Conservation (phyloP, 2,888 invertebrate genomes). For the Microctonus brassicae region DNA sequence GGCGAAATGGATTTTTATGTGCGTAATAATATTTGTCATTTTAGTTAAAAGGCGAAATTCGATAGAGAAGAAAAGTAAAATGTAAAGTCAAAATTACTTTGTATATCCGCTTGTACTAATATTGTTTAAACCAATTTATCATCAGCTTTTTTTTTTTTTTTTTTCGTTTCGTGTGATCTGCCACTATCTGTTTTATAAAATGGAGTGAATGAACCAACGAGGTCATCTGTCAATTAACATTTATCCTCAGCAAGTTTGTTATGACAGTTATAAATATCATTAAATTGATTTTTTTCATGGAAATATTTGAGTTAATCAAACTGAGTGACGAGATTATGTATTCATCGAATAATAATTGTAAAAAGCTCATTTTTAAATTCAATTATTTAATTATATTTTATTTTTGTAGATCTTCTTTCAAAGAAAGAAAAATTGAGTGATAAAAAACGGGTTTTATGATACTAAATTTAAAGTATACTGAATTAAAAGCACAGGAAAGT, state of each 20-base stretch:
- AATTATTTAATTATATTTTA: background rate
- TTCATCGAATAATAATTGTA: background rate
- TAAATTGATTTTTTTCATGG: background rate
- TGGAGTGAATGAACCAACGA: slow-evolving; percentile 9
- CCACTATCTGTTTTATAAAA: slow-evolving; percentile 18
- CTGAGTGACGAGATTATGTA: background rate
- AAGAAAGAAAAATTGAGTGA: too few relatives aligned
- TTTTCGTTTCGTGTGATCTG: background rate
- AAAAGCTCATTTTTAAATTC: background rate
- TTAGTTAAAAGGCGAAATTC: background rate
- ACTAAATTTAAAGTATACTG: too few relatives aligned
- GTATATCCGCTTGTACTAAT: background rate
- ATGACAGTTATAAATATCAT: background rate
- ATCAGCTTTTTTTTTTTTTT: background rate
- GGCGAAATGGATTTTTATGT: too few relatives aligned
- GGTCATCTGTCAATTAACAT: slow-evolving; percentile 29
- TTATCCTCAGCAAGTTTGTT: background rate
- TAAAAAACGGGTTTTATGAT: too few relatives aligned
- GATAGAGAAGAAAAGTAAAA: slow-evolving; percentile 1
- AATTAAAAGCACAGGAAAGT: too few relatives aligned
- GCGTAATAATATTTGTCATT: too few relatives aligned
- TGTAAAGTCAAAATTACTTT: slow-evolving; percentile 16
- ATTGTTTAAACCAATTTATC: background rate
- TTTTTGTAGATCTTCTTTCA: too few relatives aligned
- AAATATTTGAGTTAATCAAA: background rate